Percentiles rank a stretch among this genome's conserved stretches.
These are phyloP conservation scores for Keiferia lycopersicella DNA, from an alignment of 2,888 invertebrate species.

Conservation along the genomic window DNA sequence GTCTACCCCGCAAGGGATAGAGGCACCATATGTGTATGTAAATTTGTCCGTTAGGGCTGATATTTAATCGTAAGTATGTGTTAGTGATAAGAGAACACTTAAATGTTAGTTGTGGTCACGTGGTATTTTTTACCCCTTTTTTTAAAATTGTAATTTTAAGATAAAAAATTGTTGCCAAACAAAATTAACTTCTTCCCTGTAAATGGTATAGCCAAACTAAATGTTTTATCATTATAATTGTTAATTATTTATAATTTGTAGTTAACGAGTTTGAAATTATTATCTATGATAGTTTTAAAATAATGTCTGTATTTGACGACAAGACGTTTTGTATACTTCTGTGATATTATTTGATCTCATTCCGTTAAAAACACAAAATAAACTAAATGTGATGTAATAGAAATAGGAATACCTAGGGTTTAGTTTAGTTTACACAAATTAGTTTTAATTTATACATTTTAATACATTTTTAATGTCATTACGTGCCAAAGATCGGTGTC, in stretches of 20 bases:
- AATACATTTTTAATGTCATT: slow-evolving; percentile 21
- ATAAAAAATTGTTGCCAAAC: not conserved
- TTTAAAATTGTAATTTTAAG: not conserved
- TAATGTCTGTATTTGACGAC: not conserved
- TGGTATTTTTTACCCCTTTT: too few relatives aligned
- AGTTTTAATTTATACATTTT: slow-evolving; percentile 13
- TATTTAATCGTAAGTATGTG: too few relatives aligned
- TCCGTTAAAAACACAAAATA: not conserved
- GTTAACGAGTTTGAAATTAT: not conserved
- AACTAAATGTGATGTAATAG: slow-evolving; percentile 10
- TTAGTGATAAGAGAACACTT: too few relatives aligned
- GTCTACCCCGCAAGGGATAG: too few relatives aligned
- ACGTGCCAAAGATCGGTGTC: slow-evolving; percentile 20
- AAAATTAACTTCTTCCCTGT: not conserved
- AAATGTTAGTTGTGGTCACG: too few relatives aligned
- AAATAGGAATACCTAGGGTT: not conserved
- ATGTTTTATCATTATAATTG: not conserved
- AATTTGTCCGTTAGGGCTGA: too few relatives aligned
- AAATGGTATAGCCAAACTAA: not conserved
- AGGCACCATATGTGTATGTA: too few relatives aligned
- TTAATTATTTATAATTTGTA: not conserved
- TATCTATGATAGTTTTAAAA: not conserved
- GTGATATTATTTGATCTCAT: slow-evolving; percentile 20
- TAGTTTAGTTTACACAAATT: slow-evolving; percentile 8
- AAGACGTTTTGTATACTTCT: not conserved